phyloP scores from a whole-genome alignment of 2,888 invertebrate genomes.

The Morinoia aosen region DNA sequence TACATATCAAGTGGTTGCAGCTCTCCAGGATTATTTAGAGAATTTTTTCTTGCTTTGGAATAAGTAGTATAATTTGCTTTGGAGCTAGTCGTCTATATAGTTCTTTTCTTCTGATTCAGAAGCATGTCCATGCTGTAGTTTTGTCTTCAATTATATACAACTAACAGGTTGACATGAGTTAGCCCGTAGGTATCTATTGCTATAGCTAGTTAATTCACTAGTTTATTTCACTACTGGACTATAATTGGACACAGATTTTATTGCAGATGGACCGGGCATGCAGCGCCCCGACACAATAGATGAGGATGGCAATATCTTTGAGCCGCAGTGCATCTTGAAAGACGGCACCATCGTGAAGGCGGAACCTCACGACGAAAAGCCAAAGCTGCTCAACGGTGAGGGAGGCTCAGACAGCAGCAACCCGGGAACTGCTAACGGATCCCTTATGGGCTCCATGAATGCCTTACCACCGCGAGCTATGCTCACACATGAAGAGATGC shows the following conservation, averaged over 20 bases:
- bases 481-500: conserved; percentile 65
- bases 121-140: neutral
- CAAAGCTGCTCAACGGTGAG: conserved; percentile 42
- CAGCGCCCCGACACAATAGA: conserved; percentile 67
- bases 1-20: neutral
- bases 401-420: conserved; percentile 21
- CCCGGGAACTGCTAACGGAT: conserved; percentile 31
- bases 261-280: conserved; percentile 67
- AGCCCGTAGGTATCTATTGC: neutral
- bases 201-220: neutral
- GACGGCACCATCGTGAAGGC: conserved; percentile 66
- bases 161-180: neutral
- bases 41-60: neutral
- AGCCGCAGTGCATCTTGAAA: conserved; percentile 66
- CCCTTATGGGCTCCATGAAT: conserved; percentile 31
- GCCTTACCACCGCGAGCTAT: conserved; percentile 27
- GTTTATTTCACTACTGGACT: neutral
- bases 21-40: neutral
- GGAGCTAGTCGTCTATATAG: neutral
- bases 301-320: conserved; percentile 67
- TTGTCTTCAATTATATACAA: neutral
- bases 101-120: neutral
- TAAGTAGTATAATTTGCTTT: neutral
- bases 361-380: conserved; percentile 61
- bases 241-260: neutral